Evolutionary conservation across 2,797 vertebrate genomes (phyloP), one percentile per base, ranked within the genome.

Genomic region (Mormyrus hasselquistii): DNA sequence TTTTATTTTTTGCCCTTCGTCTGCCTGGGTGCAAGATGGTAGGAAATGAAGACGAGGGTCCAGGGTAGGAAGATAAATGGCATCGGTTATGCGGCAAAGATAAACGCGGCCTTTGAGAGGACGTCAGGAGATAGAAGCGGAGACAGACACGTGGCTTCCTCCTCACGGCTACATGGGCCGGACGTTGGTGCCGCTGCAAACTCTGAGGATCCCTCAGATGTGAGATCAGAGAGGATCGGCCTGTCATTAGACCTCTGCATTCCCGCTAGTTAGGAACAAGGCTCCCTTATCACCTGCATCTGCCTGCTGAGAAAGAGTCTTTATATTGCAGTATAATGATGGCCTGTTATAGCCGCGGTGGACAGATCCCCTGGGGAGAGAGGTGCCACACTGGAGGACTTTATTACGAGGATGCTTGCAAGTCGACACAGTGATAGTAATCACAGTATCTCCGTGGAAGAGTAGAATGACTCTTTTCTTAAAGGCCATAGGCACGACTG

Each of bases 161-260:
- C 87, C 25, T 52, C 19, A 52, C 44, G 49, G 16, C 65, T n/a
- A 14, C 7, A 0, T 3, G 38, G 16, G 34, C 69, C 29, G 79
- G 47, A 49, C 16, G 1, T 44, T 38, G 10, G 2, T 86, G n/a
- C 3, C 5, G 4, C 25, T 34, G 52, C 4, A 19, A 22, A 83
- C 34, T n/a, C 84, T 69, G 86, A 59, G 85, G 52, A 90, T 90
- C 89, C 57, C 82, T 84, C 76, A 89, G 79, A 65, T 91, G 83
- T 86, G 2, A 86, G 91, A 90, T 90, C 89, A 91, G 86, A 90
- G 90, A 59, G 29, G 87, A 62, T 41, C 19, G 50, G 52, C 88
- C 88, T 47, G 86, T 90, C 89, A 89, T 79, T 76, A 88, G 89
- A 87, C 86, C 65, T 50, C 55, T 59, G 88, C 57, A 34, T 89